These are phyloP conservation scores for Pterobdella sp. DNA, from an alignment of 2,888 invertebrate genomes.

Conservation along the genomic window DNA sequence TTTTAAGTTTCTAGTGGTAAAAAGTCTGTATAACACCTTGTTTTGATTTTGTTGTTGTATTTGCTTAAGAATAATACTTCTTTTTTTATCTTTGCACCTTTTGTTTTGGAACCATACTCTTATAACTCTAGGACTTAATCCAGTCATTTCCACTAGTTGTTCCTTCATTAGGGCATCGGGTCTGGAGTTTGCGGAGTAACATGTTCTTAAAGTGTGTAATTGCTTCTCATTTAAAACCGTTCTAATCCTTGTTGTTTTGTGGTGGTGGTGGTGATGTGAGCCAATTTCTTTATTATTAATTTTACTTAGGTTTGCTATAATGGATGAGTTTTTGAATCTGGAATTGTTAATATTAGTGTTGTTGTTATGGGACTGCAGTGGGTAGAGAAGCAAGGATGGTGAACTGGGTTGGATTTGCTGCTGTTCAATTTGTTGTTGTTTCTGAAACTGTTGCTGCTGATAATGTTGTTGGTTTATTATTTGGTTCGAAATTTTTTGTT, in stretches of 20 bases:
- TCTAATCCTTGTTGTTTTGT: slow-evolving; percentile 90
- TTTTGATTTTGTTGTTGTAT: slow-evolving; percentile 82
- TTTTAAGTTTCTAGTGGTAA: background rate
- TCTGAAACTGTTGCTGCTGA: background rate
- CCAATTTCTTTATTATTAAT: background rate
- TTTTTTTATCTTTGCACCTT: slow-evolving; percentile 54
- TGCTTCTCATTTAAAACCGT: slow-evolving; percentile 98
- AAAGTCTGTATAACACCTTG: slow-evolving; percentile 41
- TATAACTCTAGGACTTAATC: slow-evolving; percentile 90
- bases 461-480: background rate
- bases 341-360: slow-evolving; percentile 29
- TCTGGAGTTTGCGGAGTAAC: slow-evolving; percentile 92
- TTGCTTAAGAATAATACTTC: slow-evolving; percentile 89
- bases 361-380: slow-evolving; percentile 16
- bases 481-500: background rate
- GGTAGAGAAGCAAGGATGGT: background rate
- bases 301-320: background rate
- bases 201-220: slow-evolving; percentile 88
- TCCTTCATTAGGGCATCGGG: slow-evolving; percentile 99
- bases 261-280: slow-evolving; percentile 38
- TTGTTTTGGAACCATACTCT: slow-evolving; percentile 90
- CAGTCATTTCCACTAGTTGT: slow-evolving; percentile 96
- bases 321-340: slow-evolving; percentile 3
- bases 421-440: background rate
- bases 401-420: background rate